Evolutionary conservation across 2,888 invertebrate genomes (phyloP).

Genomic region (Dolichopus griseipennis): DNA sequence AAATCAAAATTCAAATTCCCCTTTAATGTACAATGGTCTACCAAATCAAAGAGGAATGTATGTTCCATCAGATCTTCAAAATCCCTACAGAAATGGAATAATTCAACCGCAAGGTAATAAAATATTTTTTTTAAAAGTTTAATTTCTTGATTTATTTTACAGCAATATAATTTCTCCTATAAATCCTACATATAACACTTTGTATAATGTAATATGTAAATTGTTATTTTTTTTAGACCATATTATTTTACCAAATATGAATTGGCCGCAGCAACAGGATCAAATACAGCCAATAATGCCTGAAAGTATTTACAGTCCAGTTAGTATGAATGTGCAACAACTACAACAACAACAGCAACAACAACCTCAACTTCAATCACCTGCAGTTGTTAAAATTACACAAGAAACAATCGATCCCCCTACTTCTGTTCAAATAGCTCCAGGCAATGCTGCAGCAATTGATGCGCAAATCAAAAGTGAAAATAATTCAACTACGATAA

Average conservation of each 20-base stretch:
- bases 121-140: background rate
- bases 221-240: slow-evolving; percentile 11
- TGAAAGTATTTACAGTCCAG: slow-evolving; percentile 7
- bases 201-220: background rate
- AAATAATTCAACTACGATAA: slow-evolving; percentile 10
- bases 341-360: slow-evolving; percentile 16
- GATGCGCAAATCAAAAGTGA: slow-evolving; percentile 13
- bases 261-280: slow-evolving; percentile 27
- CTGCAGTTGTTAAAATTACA: slow-evolving; percentile 17
- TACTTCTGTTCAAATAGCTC: background rate
- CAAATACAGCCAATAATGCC: slow-evolving; percentile 13
- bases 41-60: slow-evolving; percentile 34
- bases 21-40: slow-evolving; percentile 27
- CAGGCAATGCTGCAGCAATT: slow-evolving; percentile 15
- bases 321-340: slow-evolving; percentile 12
- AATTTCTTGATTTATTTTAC: background rate
- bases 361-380: slow-evolving; percentile 20
- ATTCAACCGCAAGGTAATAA: slow-evolving; percentile 22
- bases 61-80: slow-evolving; percentile 23
- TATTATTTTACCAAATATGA: slow-evolving; percentile 25
- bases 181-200: no score
- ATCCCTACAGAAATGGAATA: slow-evolving; percentile 20
- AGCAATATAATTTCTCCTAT: no score
- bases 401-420: slow-evolving; percentile 14
- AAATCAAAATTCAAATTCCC: slow-evolving; percentile 21